phyloP scores from a whole-genome alignment of 64 coral and sea anemone species.

The Montipora cactus region DNA sequence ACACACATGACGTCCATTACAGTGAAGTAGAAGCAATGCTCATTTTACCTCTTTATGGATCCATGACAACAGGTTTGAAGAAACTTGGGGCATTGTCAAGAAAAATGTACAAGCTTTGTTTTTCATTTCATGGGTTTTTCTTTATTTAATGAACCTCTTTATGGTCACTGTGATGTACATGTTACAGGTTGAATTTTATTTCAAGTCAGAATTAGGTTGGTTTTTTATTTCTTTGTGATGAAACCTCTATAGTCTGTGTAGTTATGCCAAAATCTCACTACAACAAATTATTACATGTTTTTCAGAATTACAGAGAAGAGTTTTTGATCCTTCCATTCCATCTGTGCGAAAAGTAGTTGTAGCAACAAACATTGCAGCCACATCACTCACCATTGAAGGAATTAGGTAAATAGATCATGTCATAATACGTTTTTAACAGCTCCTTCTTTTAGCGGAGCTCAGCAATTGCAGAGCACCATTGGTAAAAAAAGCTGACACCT shows the following conservation, averaged over 20 bases:
- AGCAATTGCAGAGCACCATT: too few relatives aligned
- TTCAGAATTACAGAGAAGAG: slow-evolving; percentile 88
- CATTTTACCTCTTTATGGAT: slow-evolving; percentile 89
- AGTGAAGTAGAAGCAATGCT: slow-evolving; percentile 76
- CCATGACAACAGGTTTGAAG: slow-evolving; percentile 86
- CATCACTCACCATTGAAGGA: slow-evolving; percentile 91
- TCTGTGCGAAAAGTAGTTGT: slow-evolving; percentile 85
- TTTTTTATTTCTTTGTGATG: too few relatives aligned
- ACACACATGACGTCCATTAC: slow-evolving; percentile 82
- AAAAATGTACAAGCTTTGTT: neutral
- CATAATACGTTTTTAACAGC: too few relatives aligned
- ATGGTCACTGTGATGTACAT: too few relatives aligned
- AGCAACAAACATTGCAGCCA: slow-evolving; percentile 96
- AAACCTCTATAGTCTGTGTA: too few relatives aligned
- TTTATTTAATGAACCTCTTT: too few relatives aligned
- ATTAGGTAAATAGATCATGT: slow-evolving; percentile 67
- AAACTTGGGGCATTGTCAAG: neutral
- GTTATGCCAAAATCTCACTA: too few relatives aligned
- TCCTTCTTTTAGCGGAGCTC: too few relatives aligned
- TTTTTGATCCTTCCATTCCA: slow-evolving; percentile 83
- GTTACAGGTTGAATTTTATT: too few relatives aligned
- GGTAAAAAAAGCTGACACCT: too few relatives aligned
- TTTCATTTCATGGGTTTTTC: too few relatives aligned
- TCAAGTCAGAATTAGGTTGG: too few relatives aligned
- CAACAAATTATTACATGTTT: neutral